Evolutionary conservation across 2,888 invertebrate genomes (phyloP).

Genomic region (Troides oblongomaculatus): DNA sequence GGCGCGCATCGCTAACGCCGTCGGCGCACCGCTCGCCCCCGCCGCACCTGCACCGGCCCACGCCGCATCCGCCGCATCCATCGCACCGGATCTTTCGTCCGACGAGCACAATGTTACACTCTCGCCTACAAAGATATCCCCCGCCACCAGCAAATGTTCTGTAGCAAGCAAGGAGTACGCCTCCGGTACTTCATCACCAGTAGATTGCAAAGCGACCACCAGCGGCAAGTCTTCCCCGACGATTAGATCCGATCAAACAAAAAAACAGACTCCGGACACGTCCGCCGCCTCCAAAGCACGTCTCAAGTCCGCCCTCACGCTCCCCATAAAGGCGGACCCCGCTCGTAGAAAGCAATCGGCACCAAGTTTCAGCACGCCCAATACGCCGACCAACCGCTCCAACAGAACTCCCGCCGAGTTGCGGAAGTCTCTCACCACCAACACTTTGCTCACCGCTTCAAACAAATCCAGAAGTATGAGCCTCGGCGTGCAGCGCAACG

Average conservation of each 20-base stretch:
- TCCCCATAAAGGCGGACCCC: slow-evolving; percentile 48
- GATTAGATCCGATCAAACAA: slow-evolving; percentile 31
- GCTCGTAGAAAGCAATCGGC: slow-evolving; percentile 63
- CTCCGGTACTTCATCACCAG: slow-evolving; percentile 51
- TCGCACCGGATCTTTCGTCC: slow-evolving; percentile 30
- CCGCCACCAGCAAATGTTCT: slow-evolving; percentile 48
- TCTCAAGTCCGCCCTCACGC: slow-evolving; percentile 50
- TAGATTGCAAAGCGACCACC: slow-evolving; percentile 55
- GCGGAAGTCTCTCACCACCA: slow-evolving; percentile 56
- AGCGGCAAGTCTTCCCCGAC: slow-evolving; percentile 55
- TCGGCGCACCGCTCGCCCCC: slow-evolving; percentile 30
- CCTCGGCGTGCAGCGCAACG: slow-evolving; percentile 52
- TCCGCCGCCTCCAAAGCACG: slow-evolving; percentile 55
- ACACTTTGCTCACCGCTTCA: slow-evolving; percentile 46
- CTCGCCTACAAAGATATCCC: slow-evolving; percentile 40
- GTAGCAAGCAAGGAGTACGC: slow-evolving; percentile 45
- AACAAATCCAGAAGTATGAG: slow-evolving; percentile 73
- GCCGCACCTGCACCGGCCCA: slow-evolving; percentile 29
- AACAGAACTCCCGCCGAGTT: slow-evolving; percentile 56
- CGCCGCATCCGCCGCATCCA: slow-evolving; percentile 26
- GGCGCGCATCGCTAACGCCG: slow-evolving; percentile 49
- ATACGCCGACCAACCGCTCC: slow-evolving; percentile 57
- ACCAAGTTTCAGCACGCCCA: slow-evolving; percentile 56
- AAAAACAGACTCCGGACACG: slow-evolving; percentile 46
- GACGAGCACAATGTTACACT: slow-evolving; percentile 14